Base-by-base conservation (phyloP, 2,888 invertebrate species). In the Tenthredo livida region DNA sequence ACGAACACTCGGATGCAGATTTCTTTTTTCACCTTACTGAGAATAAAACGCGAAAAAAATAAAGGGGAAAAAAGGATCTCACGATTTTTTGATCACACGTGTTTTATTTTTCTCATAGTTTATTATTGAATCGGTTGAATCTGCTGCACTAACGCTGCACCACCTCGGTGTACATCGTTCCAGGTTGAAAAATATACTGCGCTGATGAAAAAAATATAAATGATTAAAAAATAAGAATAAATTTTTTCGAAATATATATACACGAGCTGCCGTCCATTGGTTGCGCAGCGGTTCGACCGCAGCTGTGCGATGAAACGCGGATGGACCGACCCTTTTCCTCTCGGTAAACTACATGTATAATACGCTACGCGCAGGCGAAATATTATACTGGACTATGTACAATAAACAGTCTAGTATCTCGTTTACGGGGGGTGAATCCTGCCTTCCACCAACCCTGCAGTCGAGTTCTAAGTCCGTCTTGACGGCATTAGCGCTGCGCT, bases 281-380 rank as follows among this genome's bases (percentile, higher is more conserved):
- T 50, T 61, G 80, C 80, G 80, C 80, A 80, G 80, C 80, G 80
- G 33, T 61, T 80, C 80, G 80, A 80, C 80, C 80, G 80, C 80
- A 80, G 80, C 80, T 80, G 25, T 33, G 29, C 58, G 80, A 80
- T 6, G 17, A 58, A 80, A 80, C 58, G 58, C 58, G 77, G 77
- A 77, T 54, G 37, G 75, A 54, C 58, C 61, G 80, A 80, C 61
- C 80, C 61, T 50, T 61, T 61, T 58, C 61, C 54, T 58, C 54
- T 58, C 54, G 25, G 40, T 5, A n/a, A 61, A 78, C 80, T 80
- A 78, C 80, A 61, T 47, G 7, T 58, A 33, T 78, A 47, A 47
- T 12, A 54, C 61, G 67, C 54, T 78, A 84, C 84, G 84, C 61
- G 29, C 29, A 85, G 75, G 75, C 43, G 47, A 84, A 33, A 65